Evolutionary conservation across 1,140 invertebrate species (phyloP).

Genomic region (Drosophila arizonae): DNA sequence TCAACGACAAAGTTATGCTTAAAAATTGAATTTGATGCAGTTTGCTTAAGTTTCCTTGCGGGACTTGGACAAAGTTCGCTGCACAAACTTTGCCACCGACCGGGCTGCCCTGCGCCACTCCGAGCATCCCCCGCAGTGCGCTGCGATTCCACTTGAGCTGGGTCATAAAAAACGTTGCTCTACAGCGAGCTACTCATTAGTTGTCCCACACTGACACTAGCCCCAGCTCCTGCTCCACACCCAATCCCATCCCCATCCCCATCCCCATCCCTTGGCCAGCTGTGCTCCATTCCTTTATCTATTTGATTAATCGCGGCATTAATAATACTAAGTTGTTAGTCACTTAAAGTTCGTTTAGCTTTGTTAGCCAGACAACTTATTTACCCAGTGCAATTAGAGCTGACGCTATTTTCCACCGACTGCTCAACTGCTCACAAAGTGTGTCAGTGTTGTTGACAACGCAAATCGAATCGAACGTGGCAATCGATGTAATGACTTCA

Average conservation of each 20-base stretch:
- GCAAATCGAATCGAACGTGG: no score
- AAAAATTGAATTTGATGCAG: slow-evolving; percentile 63
- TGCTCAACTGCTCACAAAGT: no score
- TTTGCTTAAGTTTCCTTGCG: slow-evolving; percentile 62
- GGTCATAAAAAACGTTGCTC: slow-evolving; percentile 5
- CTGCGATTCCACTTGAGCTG: slow-evolving; percentile 6
- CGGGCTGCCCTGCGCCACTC: neutral
- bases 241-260: no score
- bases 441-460: no score
- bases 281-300: neutral
- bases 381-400: no score
- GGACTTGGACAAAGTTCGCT: slow-evolving; percentile 39
- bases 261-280: neutral
- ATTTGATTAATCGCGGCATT: neutral
- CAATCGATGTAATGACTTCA: no score
- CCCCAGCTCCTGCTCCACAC: no score
- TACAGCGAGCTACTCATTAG: neutral
- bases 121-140: slow-evolving; percentile 8
- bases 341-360: neutral
- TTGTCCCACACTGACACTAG: neutral
- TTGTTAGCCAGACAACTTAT: neutral
- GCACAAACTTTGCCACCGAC: slow-evolving; percentile 35
- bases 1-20: slow-evolving; percentile 41
- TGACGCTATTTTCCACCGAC: no score
- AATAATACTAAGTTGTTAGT: neutral